Percentiles rank a stretch among this genome's conserved stretches.
Conservation (phyloP, 1,140 invertebrate genomes). For the Drosophila tsacasi region DNA sequence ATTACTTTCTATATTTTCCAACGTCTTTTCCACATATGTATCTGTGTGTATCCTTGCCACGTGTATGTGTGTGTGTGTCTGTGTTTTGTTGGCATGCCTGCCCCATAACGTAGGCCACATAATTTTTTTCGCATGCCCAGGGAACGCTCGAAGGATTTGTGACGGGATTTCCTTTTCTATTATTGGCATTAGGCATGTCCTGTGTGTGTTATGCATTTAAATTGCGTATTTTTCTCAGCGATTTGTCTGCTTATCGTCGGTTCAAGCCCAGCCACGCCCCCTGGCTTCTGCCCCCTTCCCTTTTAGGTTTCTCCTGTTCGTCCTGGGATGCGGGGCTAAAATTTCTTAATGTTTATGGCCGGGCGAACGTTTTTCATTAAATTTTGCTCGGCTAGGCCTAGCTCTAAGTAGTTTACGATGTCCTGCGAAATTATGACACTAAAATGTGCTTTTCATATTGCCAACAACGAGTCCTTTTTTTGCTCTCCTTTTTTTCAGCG, state of each 20-base stretch:
- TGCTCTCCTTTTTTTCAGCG: slow-evolving; percentile 39
- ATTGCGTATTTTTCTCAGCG: slow-evolving; percentile 85
- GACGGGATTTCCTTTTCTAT: slow-evolving; percentile 85
- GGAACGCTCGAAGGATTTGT: slow-evolving; percentile 81
- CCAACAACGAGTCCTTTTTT: slow-evolving; percentile 47
- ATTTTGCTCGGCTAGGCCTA: slow-evolving; percentile 61
- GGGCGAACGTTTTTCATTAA: slow-evolving; percentile 80
- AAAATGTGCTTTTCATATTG: slow-evolving; percentile 74
- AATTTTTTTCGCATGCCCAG: slow-evolving; percentile 76
- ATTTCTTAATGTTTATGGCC: slow-evolving; percentile 83
- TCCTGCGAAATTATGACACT: slow-evolving; percentile 69
- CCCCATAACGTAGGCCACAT: slow-evolving; percentile 68
- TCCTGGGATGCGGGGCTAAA: slow-evolving; percentile 44
- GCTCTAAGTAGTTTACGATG: slow-evolving; percentile 79
- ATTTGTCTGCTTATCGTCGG: slow-evolving; percentile 84
- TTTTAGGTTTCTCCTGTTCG: neutral
- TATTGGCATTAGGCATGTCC: slow-evolving; percentile 85
- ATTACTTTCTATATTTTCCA: slow-evolving; percentile 83
- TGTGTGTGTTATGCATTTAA: slow-evolving; percentile 85
- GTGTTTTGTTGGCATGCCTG: slow-evolving; percentile 17
- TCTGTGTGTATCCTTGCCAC: slow-evolving; percentile 12
- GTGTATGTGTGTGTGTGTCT: slow-evolving; percentile 24
- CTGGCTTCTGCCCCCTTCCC: neutral
- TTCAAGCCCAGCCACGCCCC: slow-evolving; percentile 36
- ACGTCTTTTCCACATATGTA: slow-evolving; percentile 53